Evolutionary conservation across 2,113 vertebrate genomes (phyloP).

Genomic region (Dipodomys spectabilis): DNA sequence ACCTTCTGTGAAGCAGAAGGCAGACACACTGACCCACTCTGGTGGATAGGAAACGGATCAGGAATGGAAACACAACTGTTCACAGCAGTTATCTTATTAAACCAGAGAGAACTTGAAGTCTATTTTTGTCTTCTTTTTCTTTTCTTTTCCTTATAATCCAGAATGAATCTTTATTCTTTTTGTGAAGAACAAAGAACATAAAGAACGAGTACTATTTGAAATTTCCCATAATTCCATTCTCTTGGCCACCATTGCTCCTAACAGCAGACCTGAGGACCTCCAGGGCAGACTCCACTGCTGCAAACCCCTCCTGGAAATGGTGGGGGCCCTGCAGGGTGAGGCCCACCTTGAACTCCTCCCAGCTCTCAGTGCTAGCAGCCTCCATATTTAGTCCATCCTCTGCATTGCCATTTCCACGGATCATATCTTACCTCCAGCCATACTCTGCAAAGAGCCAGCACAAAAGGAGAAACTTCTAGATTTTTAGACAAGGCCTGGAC

Average conservation of each 20-base stretch:
- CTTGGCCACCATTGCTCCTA: background rate
- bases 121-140: background rate
- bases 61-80: background rate
- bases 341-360: background rate
- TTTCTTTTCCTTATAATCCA: background rate
- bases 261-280: background rate
- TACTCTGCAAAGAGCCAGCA: background rate
- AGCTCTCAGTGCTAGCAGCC: background rate
- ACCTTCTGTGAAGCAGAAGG: background rate
- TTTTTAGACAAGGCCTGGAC: background rate
- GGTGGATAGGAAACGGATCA: background rate
- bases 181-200: background rate
- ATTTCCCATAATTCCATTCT: background rate
- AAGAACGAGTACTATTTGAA: background rate
- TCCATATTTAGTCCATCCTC: rapidly evolving
- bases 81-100: background rate
- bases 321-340: too few relatives aligned
- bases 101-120: background rate
- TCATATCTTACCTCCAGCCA: background rate
- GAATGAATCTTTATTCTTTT: background rate
- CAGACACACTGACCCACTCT: too few relatives aligned
- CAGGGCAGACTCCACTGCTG: background rate
- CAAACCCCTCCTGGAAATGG: background rate
- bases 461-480: background rate
- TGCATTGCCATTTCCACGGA: rapidly evolving